Evolutionary conservation across 1,140 invertebrate genomes (phyloP), one percentile per base, ranked within the genome.

Genomic region (Tribolium madens): DNA sequence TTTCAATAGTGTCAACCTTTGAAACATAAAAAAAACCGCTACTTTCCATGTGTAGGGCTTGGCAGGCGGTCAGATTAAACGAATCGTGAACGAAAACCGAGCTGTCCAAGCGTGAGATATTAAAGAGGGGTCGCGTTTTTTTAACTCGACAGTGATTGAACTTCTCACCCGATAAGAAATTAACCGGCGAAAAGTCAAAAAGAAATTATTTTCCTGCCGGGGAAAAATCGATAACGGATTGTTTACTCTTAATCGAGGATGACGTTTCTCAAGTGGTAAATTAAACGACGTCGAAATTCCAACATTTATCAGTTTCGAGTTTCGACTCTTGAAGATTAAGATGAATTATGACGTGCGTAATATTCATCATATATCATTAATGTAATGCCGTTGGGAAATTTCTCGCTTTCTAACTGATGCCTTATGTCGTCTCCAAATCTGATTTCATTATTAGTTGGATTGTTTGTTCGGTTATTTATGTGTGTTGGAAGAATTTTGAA

Each of bases 311-410:
- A 64, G 57, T 64, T 64, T 64, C 26, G 10, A 33, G 57, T 64
- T 64, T 64, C 57, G 57, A 64, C 57, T 64, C 57, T 64, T 64
- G 57, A 64, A 64, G 57, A 64, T 64, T 64, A 64, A 64, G 57
- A 64, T 64, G 57, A 64, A 64, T 64, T 64, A 64, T 42, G 57
- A 26, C 57, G 57, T 64, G 57, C 57, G 21, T 33, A 64, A 64
- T 64, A 64, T 64, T 64, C 57, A 64, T 64, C 31, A 64, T 64
- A 64, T 33, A 64, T 64, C 57, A 64, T 64, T 64, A 64, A 26
- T 7, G 21, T 12, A 33, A 33, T 42, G 26, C 57, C 57, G 31
- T 26, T 64, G 26, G 57, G 26, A 14, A 64, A 33, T 7, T 26
- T 0, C 21, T 26, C 21, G 21, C 36, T 4, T n/a, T 42, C 36